Base-by-base conservation (phyloP, 35 echinoderm and acorn worm genomes). In the Amphiura filiformis region DNA sequence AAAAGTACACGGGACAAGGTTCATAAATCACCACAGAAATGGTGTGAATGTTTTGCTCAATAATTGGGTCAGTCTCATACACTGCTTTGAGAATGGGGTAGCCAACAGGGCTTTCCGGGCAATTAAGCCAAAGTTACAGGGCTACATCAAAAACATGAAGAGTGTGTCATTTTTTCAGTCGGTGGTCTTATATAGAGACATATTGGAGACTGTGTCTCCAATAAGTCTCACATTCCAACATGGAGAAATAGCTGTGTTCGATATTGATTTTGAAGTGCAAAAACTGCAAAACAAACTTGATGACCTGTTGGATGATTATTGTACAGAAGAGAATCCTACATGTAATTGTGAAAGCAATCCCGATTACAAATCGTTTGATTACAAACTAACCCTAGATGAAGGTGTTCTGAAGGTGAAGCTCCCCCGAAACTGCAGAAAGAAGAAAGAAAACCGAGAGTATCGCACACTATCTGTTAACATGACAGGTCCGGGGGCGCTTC, bases 21-120 rank as follows among this genome's bases (percentile, higher is more conserved):
- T 93, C 65, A 80, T 93, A n/a, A 78, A 37, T 39, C 91, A 93
- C 65, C 91, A 93, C 23, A 76, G 81, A 88, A 78, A 87, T 88
- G 91, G 91, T 41, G 56, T 88, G 14, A 49, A 30, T 12, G 76
- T 93, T 22, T 40, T 93, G 34, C 44, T 88, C 36, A 57, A 93
- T 56, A 88, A 93, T 42, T 93, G 86, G 91, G 82, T 84, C 22
- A 56, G 34, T 39, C 86, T 93, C n/a, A 56, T 70, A 41, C 57
- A 57, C 20, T 79, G 85, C 52, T 81, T 93, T 28, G 91, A 92
- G 78, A 92, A 88, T 41, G 87, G 84, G 4, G 87, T 92, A 32
- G 61, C 33, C 34, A 82, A 88, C 86, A 88, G 78, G 9, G 64
- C 33, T 31, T 78, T 88, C 77, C 82, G 84, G 20, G 57, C 49